A percentile compares a stretch with the other conserved stretches of the same genome.
Conservation (phyloP, 2,113 vertebrate species). For the Petroica traversi region DNA sequence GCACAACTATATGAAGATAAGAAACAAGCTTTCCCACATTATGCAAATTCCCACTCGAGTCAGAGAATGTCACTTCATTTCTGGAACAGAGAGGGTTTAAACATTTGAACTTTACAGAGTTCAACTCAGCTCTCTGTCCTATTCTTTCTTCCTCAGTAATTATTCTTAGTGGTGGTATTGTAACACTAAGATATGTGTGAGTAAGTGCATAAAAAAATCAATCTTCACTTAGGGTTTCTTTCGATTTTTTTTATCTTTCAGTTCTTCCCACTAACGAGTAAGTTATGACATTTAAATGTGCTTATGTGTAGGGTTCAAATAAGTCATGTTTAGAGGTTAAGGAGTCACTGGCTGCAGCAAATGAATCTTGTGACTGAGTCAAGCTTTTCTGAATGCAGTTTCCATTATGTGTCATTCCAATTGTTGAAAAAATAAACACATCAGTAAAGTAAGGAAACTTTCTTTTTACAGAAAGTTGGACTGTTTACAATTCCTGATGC, state of each 20-base stretch:
- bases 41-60: conserved; percentile 7
- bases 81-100: not conserved
- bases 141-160: not conserved
- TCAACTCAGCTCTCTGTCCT: not conserved
- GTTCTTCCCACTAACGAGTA: not conserved
- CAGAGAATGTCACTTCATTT: conserved; percentile 5
- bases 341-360: not conserved
- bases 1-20: conserved; percentile 6
- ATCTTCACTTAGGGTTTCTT: not conserved
- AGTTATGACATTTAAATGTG: conserved; percentile 11
- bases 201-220: conserved; percentile 18
- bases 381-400: not conserved
- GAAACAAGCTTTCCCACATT: conserved; percentile 7
- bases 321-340: conserved; percentile 10
- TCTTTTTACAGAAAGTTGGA: not conserved
- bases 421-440: not conserved
- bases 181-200: not conserved
- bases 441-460: not conserved
- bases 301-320: not conserved
- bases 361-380: not conserved
- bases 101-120: conserved; percentile 19
- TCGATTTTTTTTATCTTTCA: not conserved
- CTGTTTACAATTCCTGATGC: not conserved
- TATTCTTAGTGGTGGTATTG: not conserved
- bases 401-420: not conserved